Percentiles rank a stretch among this genome's conserved stretches.
Evolutionary conservation across 2,888 invertebrate genomes (phyloP).

Genomic region (Onthophagus sagittarius): DNA sequence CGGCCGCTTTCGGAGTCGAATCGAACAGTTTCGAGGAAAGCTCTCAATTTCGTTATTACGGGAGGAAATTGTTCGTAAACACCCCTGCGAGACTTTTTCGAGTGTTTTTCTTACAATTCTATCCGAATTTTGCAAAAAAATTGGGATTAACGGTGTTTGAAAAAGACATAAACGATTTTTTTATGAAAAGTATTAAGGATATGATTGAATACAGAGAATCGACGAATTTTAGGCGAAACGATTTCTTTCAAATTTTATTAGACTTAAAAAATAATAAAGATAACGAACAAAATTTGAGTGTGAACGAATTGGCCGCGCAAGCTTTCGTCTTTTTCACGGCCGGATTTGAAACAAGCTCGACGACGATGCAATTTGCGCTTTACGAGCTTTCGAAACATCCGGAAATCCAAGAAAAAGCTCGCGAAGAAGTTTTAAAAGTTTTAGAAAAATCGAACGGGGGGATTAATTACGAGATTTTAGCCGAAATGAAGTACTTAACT

Average conservation of each 20-base stretch:
- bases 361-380: conserved; percentile 41
- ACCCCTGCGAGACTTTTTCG: not conserved
- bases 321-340: conserved; percentile 47
- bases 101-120: not conserved
- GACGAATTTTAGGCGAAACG: not conserved
- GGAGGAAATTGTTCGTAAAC: not conserved
- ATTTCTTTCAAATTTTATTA: conserved; percentile 3
- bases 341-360: conserved; percentile 49
- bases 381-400: conserved; percentile 44
- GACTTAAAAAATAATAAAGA: conserved; percentile 3
- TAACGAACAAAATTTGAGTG: not conserved
- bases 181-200: not conserved
- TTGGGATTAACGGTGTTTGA: not conserved
- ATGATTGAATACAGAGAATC: not conserved
- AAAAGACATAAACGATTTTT: conserved; percentile 1
- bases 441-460: conserved; percentile 37
- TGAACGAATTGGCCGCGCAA: conserved; percentile 36
- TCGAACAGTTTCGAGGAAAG: conserved; percentile 19
- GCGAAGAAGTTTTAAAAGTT: conserved; percentile 42
- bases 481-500: conserved; percentile 49
- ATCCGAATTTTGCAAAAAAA: not conserved
- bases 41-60: conserved; percentile 18
- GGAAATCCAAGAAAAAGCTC: conserved; percentile 45
- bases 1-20: conserved; percentile 18
- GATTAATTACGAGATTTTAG: conserved; percentile 46